Percentiles rank a stretch among this genome's conserved stretches.
These are phyloP conservation scores for Leptatherina wallacei DNA, from an alignment of 2,797 vertebrate genomes.

Conservation along the genomic window DNA sequence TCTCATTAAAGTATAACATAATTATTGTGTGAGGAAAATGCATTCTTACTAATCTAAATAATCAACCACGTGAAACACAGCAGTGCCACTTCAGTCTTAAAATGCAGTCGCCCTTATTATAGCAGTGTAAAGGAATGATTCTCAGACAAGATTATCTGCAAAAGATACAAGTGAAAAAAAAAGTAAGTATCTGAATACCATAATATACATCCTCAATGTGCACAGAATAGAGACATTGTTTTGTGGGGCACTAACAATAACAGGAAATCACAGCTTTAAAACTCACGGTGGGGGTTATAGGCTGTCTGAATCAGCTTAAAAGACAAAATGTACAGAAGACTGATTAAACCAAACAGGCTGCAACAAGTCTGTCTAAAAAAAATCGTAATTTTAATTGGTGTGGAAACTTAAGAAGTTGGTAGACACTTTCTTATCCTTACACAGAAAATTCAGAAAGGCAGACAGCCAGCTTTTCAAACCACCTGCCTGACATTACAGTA, in stretches of 20 bases:
- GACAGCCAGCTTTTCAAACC: constrained; percentile 10
- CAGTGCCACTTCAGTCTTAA: not conserved
- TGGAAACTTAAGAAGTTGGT: constrained; percentile 31
- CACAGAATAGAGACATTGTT: constrained; percentile 9
- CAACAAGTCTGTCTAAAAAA: constrained; percentile 26
- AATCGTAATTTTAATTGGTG: constrained; percentile 28
- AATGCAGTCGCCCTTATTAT: not conserved
- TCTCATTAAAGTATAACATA: not conserved
- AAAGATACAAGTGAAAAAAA: not conserved
- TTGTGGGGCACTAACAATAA: constrained; percentile 34
- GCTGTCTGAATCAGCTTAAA: constrained; percentile 16
- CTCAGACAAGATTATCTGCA: not conserved
- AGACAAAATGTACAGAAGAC: constrained; percentile 30
- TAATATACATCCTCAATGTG: constrained; percentile 31
- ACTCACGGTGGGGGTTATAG: constrained; percentile 6
- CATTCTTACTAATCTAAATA: not conserved
- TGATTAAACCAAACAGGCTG: constrained; percentile 28
- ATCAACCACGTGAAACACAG: constrained; percentile 4
- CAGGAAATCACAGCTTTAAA: constrained; percentile 34
- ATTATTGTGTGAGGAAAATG: not conserved
- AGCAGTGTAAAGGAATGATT: not conserved
- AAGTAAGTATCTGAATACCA: constrained; percentile 6
- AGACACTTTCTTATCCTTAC: constrained; percentile 10
- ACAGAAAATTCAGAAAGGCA: constrained; percentile 11
- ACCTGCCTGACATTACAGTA: constrained; percentile 19